Base-by-base conservation (phyloP, 2,888 invertebrate species). In the Hemaris fuciformis region DNA sequence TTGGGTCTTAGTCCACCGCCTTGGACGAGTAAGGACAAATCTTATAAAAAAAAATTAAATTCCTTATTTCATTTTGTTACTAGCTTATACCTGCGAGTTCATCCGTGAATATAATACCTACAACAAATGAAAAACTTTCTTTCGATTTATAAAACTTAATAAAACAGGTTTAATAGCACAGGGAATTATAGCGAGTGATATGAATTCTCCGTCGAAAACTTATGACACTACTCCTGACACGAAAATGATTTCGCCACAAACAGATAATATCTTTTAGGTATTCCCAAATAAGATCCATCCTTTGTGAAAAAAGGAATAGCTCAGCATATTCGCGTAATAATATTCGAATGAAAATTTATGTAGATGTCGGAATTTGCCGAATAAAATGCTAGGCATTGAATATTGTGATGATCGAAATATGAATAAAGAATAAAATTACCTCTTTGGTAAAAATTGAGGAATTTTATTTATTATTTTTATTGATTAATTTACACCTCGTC, bases 281-380 rank as follows among this genome's bases (percentile, higher is more conserved):
- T 60, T 41, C 41, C 20, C 38, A 22, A 46, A 59, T 31, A 60
- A 60, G 53, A 31, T 53, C 18, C 31, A 60, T 41, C 60, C 48
- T 60, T 60, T 53, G 48, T 53, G 25, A 60, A 48, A 60, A n/a
- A 60, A 41, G 38, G 53, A 60, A 60, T 60, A 53, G 38, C 41
- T 27, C 41, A 53, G 48, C 41, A 48, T 60, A 42, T 60, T 60
- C 48, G 25, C 38, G 53, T 48, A 41, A 60, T 60, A 60, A 53
- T 60, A 60, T 60, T 60, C 53, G 23, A 46, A 60, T 60, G 60
- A 57, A 60, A 63, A 63, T 60, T 63, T 63, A 63, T 63, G 63
- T 63, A 60, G 60, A 63, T 63, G 48, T 57, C 31, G 56, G 46
- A 63, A 63, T 63, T 63, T 60, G 57, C 45, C 60, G 63, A 63